Evolutionary conservation across 2,797 vertebrate genomes (phyloP), one percentile per base, ranked within the genome.

Genomic region (Etheostoma nigrum): DNA sequence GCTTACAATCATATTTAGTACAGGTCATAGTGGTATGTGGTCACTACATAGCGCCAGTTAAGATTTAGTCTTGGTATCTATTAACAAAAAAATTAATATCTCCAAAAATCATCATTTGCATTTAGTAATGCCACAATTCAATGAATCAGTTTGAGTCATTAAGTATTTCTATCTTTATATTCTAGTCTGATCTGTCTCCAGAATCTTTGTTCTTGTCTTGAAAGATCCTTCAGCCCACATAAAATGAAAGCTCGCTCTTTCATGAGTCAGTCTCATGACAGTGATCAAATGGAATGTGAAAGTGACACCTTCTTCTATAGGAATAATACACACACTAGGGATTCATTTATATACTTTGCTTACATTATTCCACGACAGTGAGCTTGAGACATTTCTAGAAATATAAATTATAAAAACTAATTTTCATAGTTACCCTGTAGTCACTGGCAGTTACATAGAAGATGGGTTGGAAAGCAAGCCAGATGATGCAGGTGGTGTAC

Each of bases 401-500:
- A 70, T 51, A 72, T 55, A 27, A 47, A 59, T 51, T 19, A 21
- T 66, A 72, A 74, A 67, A 25, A 44, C 66, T 64, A 1, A 36
- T 21, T 44, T 30, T 33, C 3, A 18, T 12, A 58, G 90, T 97
- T 94, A 99, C 98, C 96, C 98, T 95, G 89, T 98, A 99, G 92
- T 99, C 98, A 3, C 97, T 99, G 93, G 98, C 98, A 53, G 98
- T 99, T 91, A 99, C 98, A 0, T 98, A 99, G 95, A 99, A 99
- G 95, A 99, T 99, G 66, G 98, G 98, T 90, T 99, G 96, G 91
- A 99, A 99, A 52, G 98, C 98, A 63, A 99, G 95, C 98, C 98
- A 99, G 95, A 99, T 99, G 95, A 99, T 99, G 91, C 98, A 99
- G 65, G 98, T 99, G 1, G 98, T 99, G 87, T 99, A 99, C 98